Conservation (phyloP, 2,113 vertebrate genomes). For the Paralichthys olivaceus region DNA sequence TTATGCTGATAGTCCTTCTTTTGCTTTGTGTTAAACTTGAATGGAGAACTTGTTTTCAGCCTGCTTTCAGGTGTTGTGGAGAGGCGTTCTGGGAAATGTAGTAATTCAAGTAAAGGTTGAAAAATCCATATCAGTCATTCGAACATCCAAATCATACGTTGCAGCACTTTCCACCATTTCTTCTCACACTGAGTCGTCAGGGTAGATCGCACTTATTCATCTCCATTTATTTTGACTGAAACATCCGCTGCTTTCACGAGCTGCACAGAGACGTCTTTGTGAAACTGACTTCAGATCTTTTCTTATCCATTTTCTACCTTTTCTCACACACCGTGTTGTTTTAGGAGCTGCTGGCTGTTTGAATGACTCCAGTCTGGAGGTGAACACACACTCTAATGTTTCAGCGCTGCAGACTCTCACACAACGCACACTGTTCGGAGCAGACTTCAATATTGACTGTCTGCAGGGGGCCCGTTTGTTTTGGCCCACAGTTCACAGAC, state of each 20-base stretch:
- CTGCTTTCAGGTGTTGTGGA: too few relatives aligned
- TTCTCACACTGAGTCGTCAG: background rate
- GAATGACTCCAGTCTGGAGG: background rate
- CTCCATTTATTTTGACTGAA: slow-evolving; percentile 2
- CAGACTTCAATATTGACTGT: background rate
- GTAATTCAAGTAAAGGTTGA: too few relatives aligned
- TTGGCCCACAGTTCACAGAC: background rate
- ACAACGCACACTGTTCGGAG: background rate
- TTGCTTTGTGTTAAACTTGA: background rate
- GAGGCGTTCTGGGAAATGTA: too few relatives aligned
- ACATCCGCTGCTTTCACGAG: background rate
- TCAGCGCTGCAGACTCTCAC: slow-evolving; percentile 1
- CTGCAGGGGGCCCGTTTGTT: background rate
- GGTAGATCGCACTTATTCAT: background rate
- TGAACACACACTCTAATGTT: slow-evolving; percentile 16
- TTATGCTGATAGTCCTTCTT: background rate
- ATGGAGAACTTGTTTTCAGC: background rate
- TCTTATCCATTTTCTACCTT: too few relatives aligned
- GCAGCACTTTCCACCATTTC: too few relatives aligned
- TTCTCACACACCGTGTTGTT: slow-evolving; percentile 24
- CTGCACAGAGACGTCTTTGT: background rate
- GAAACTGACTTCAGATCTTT: too few relatives aligned
- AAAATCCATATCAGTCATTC: too few relatives aligned
- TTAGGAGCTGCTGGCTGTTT: slow-evolving; percentile 22
- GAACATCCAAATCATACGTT: too few relatives aligned